Base-by-base conservation (phyloP, 2,113 vertebrate genomes). In the Cephalopterus ornatus region DNA sequence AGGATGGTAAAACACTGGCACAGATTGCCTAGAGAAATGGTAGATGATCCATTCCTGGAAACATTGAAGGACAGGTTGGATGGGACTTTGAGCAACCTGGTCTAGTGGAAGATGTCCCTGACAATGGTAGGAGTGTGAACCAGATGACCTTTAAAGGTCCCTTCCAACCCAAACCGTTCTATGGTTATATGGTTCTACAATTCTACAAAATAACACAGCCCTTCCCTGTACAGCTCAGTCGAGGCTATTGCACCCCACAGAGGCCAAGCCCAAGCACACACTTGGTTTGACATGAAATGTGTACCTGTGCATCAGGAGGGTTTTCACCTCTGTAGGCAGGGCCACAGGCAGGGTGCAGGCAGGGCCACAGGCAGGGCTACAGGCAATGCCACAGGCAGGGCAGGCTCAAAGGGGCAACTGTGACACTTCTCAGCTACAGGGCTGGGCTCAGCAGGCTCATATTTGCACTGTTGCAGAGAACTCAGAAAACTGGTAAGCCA, bases 401-500 rank as follows among this genome's bases (percentile, higher is more conserved):
- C 35, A n/a, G 66, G n/a, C 52, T 75, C 35, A 6, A 0, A 8
- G 5, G 10, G 14, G 50, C 4, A 5, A 0, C 39, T 89, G 33
- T 33, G 62, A 12, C 55, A 22, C 24, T 39, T 81, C 23, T 52
- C 15, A 3, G 28, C 32, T 11, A 5, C 18, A 75, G 22, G 27
- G 30, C 33, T 73, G 6, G 6, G 26, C 56, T 94, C 0, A 0
- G 23, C 23, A 13, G 37, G 24, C 6, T 85, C 37, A 4, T 2
- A 4, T 18, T 12, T 17, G 8, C 13, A 11, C 37, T 13, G 11
- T 5, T 41, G 33, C 11, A 46, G 28, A 23, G 28, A 9, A 20
- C 50, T 73, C 46, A 8, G 20, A 50, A 18, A 61, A 72, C 89
- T 0, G 0, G 4, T 13, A 76, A 68, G 2, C 1, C 11, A 65